Conservation (phyloP, 2,113 vertebrate species). For the Pitta sordida region DNA sequence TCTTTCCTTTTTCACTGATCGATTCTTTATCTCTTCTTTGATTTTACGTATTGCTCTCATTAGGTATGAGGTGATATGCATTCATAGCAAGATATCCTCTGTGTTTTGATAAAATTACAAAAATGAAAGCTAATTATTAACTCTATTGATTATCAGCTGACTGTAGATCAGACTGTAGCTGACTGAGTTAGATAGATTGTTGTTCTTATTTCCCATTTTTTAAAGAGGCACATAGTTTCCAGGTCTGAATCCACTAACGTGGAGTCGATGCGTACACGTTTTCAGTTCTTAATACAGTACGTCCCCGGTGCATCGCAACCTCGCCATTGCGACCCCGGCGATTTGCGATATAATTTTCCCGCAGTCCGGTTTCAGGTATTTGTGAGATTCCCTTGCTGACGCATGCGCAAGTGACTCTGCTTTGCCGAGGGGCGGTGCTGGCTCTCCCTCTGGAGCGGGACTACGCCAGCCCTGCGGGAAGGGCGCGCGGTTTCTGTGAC, state of each 20-base stretch:
- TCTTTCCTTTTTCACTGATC: background rate
- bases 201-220: background rate
- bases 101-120: background rate
- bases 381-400: too few relatives aligned
- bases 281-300: background rate
- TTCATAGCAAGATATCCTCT: background rate
- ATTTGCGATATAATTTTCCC: too few relatives aligned
- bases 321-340: too few relatives aligned
- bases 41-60: background rate
- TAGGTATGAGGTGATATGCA: background rate
- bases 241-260: background rate
- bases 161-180: background rate
- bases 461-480: too few relatives aligned
- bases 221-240: background rate
- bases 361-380: too few relatives aligned
- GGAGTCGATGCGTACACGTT: background rate
- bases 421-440: too few relatives aligned
- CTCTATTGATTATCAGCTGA: background rate
- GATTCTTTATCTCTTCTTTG: background rate
- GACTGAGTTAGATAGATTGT: background rate
- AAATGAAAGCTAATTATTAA: background rate
- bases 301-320: too few relatives aligned
- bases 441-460: too few relatives aligned
- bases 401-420: too few relatives aligned
- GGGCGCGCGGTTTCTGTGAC: too few relatives aligned